Conservation (phyloP, 2,888 invertebrate genomes). For the Barypeithes pellucidus region DNA sequence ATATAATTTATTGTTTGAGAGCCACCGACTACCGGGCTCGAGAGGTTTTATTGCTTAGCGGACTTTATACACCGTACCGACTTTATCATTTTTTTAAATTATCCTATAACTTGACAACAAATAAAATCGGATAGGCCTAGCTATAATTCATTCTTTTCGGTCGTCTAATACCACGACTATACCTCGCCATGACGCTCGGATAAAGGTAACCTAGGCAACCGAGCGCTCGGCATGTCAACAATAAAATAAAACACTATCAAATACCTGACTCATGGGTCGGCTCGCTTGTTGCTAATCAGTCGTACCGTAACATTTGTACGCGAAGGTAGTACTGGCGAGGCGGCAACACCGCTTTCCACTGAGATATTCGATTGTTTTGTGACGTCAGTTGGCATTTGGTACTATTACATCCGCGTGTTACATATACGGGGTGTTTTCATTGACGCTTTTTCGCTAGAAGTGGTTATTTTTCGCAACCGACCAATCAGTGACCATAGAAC, state of each 20-base stretch:
- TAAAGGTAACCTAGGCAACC: slow-evolving; percentile 41
- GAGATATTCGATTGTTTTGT: slow-evolving; percentile 32
- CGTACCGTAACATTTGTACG: slow-evolving; percentile 25
- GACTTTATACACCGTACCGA: too few relatives aligned
- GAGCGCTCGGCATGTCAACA: slow-evolving; percentile 33
- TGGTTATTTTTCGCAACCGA: not conserved
- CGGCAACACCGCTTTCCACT: slow-evolving; percentile 20
- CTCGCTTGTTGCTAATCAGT: slow-evolving; percentile 38
- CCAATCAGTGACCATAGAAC: not conserved
- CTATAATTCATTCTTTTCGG: not conserved
- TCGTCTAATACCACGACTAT: slow-evolving; percentile 22
- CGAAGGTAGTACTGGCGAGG: slow-evolving; percentile 21
- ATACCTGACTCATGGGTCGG: slow-evolving; percentile 31
- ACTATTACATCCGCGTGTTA: slow-evolving; percentile 29
- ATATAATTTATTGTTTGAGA: too few relatives aligned
- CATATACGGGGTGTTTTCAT: slow-evolving; percentile 23
- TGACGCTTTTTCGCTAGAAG: not conserved
- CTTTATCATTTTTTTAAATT: too few relatives aligned
- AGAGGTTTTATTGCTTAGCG: too few relatives aligned
- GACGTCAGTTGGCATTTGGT: slow-evolving; percentile 27
- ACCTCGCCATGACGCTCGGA: slow-evolving; percentile 14
- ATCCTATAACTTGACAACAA: too few relatives aligned
- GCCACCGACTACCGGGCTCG: too few relatives aligned
- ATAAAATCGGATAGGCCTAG: too few relatives aligned
- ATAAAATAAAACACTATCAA: slow-evolving; percentile 36